Base-by-base conservation (phyloP, 2,797 vertebrate species). In the Chromis chromis region DNA sequence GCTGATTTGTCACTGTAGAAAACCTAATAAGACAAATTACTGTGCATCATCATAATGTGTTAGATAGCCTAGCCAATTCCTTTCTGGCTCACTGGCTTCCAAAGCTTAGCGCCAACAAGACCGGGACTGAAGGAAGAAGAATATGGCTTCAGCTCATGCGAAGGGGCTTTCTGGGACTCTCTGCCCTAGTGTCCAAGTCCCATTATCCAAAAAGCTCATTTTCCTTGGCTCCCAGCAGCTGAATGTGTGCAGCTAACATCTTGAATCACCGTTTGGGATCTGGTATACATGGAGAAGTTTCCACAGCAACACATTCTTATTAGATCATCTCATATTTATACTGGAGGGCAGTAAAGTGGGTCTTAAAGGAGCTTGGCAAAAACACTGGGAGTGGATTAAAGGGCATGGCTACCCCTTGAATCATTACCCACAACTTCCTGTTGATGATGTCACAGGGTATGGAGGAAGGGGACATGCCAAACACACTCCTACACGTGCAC, bases 291-390 rank as follows among this genome's bases (percentile, higher is more conserved):
- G 78, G 60, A 76, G 74, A 88, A 85, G 79, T 94, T 94, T 94
- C 91, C 93, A 94, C 87, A 86, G 81, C 79, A 88, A 91, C 89
- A 85, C 88, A 93, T 92, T 93, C 88, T 75, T 91, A 59, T 70
- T 70, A 66, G 79, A 89, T 89, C 75, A 60, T 88, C 81, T 93
- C 86, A 92, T 89, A 84, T 89, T 92, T 91, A 84, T 74, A 66
- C 79, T 81, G 62, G 48, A 83, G 60, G 76, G 83, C 70, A 78
- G 70, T 63, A 70, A 83, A 85, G 78, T 69, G 52, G 76, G 62
- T 71, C 81, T 85, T 75, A 76, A 82, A 83, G 71, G 17, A 84
- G 53, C 27, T 48, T 86, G 84, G 84, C 70, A 82, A 70, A 75
- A 74, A 71, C 67, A 74, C 44, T 69, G 55, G 49, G 80, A 62